Evolutionary conservation across 1,140 invertebrate genomes (phyloP), one percentile per base, ranked within the genome.

Genomic region (Drosophila prosaltans): DNA sequence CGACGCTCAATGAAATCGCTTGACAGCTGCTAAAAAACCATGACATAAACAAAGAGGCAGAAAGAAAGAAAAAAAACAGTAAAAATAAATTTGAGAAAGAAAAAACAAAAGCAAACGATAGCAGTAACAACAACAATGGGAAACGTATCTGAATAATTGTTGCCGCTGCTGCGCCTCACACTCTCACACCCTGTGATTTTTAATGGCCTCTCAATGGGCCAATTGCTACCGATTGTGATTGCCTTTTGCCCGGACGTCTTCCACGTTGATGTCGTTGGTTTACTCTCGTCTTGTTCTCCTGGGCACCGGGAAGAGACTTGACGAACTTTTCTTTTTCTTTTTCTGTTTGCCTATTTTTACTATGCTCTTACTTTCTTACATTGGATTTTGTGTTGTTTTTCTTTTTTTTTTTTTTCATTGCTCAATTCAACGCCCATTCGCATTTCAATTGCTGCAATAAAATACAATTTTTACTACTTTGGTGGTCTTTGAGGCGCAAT

Each of bases 381-480:
- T 51, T 24, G 21, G 16, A 8, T 65, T 62, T 51, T 9, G 55
- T 51, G 30, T 6, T 43, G 43, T 60, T 40, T 30, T 59, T 70
- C 67, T 72, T 65, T 40, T 80, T 65, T 59, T 55, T 72, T 62
- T 69, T 61, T 83, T 89, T 89, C 74, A 88, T 88, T 83, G 86
- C 83, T 73, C 77, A 88, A 88, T 88, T 88, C 84, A 79, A 88
- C 84, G 84, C 84, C 84, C 84, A 89, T 89, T 84, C 80, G 80
- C 84, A 72, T 75, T 89, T 89, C 84, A 89, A 89, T 89, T 89
- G 84, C 80, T 39, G 54, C 84, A 84, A 89, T 89, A 89, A 89
- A 89, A 90, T 75, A 69, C 76, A 78, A 69, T 72, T 88, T 88
- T 88, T 89, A 86, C 79, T 80, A 74, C 83, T 72, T 70, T 78